Conservation (phyloP, 1,140 invertebrate genomes). For the Charaxes varanes region DNA sequence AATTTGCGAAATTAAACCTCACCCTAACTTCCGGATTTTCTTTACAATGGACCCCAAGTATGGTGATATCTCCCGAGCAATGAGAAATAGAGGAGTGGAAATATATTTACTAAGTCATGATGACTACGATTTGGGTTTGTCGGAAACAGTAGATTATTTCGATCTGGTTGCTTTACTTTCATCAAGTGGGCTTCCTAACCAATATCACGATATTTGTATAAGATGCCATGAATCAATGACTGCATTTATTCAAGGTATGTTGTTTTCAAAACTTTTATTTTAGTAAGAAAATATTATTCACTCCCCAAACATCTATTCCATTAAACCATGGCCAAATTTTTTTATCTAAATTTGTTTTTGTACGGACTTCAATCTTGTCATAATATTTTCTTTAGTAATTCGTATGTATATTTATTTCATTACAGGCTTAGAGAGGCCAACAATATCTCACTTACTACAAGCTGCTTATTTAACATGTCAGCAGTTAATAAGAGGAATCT, state of each 20-base stretch:
- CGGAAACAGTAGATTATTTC: constrained; percentile 52
- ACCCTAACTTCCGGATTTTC: constrained; percentile 94
- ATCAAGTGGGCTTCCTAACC: constrained; percentile 47
- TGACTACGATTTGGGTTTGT: constrained; percentile 40
- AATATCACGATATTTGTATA: constrained; percentile 53
- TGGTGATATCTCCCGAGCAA: constrained; percentile 97
- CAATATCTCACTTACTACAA: constrained; percentile 78
- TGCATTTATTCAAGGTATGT: constrained; percentile 58
- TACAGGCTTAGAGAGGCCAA: constrained; percentile 74
- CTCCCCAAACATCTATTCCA: too few relatives aligned
- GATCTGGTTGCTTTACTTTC: constrained; percentile 60
- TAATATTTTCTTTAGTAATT: too few relatives aligned
- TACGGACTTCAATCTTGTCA: too few relatives aligned
- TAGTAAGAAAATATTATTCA: neutral
- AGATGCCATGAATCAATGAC: constrained; percentile 60
- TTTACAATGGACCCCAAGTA: constrained; percentile 95
- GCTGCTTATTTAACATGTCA: constrained; percentile 78
- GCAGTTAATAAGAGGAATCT: constrained; percentile 77
- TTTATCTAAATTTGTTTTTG: too few relatives aligned
- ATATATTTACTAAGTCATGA: constrained; percentile 80
- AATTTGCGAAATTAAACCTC: constrained; percentile 87
- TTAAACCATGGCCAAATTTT: too few relatives aligned
- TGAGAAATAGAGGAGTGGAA: constrained; percentile 98
- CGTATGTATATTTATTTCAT: constrained; percentile 14
- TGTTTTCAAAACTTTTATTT: constrained; percentile 4